These are phyloP conservation scores for Musca domestica DNA, from an alignment of 1,140 invertebrate species.

Conservation along the genomic window DNA sequence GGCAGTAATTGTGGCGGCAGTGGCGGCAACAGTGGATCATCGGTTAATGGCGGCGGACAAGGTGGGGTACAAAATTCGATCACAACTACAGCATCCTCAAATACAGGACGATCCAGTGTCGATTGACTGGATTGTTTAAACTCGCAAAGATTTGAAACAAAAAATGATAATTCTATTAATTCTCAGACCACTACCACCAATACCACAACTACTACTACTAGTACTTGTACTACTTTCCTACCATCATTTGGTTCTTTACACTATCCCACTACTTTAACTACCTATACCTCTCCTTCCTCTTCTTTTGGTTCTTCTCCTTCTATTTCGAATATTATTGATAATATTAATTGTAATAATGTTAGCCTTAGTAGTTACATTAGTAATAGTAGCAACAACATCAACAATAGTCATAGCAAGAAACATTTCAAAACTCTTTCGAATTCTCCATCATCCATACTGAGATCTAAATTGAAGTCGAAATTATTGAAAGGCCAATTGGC, in stretches of 20 bases:
- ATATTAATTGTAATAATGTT: neutral
- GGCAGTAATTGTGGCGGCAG: constrained; percentile 31
- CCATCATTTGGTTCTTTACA: too few relatives aligned
- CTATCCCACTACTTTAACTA: neutral
- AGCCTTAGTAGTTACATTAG: neutral
- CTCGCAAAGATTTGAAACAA: constrained; percentile 16
- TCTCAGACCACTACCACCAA: neutral
- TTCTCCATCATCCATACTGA: constrained; percentile 14
- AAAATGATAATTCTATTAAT: constrained; percentile 7
- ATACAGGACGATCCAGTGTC: constrained; percentile 28
- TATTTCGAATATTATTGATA: constrained; percentile 21
- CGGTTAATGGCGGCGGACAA: constrained; percentile 48
- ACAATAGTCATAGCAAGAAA: neutral
- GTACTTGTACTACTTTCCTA: too few relatives aligned
- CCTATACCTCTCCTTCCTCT: neutral
- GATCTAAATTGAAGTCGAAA: constrained; percentile 17
- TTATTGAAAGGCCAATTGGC: constrained; percentile 5
- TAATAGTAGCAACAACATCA: neutral
- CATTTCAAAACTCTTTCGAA: constrained; percentile 18
- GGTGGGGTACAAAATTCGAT: constrained; percentile 45
- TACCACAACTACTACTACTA: too few relatives aligned
- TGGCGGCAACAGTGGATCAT: constrained; percentile 27
- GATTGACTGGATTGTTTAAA: constrained; percentile 26
- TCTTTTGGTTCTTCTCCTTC: neutral
- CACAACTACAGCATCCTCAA: constrained; percentile 25